Percentiles rank a stretch among this genome's conserved stretches.
These are phyloP conservation scores for Leptinotarsa juncta DNA, from an alignment of 2,888 invertebrate species.

Conservation along the genomic window DNA sequence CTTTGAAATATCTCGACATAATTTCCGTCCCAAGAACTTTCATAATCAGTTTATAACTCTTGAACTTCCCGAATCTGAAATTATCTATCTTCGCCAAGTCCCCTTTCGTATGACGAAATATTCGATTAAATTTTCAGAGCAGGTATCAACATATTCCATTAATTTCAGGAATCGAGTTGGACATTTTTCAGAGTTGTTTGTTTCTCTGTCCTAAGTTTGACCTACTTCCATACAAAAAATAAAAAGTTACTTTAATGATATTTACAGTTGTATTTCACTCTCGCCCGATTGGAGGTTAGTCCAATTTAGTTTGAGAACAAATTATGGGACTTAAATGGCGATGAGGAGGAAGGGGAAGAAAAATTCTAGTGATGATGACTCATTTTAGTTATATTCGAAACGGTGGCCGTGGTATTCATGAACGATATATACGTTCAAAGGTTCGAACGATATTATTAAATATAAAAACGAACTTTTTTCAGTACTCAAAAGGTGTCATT, in stretches of 20 bases:
- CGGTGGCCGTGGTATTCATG: too few relatives aligned
- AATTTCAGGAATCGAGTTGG: not conserved
- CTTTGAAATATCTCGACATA: too few relatives aligned
- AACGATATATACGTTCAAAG: too few relatives aligned
- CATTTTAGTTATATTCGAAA: too few relatives aligned
- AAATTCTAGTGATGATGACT: too few relatives aligned
- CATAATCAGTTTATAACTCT: not conserved
- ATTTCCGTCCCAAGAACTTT: too few relatives aligned
- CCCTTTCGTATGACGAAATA: not conserved
- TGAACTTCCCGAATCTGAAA: too few relatives aligned
- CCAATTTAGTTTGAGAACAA: not conserved
- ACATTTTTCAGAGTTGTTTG: not conserved
- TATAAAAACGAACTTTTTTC: too few relatives aligned
- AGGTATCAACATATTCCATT: conserved; percentile 1
- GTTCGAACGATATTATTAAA: too few relatives aligned
- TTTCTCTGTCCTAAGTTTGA: not conserved
- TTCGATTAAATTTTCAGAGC: not conserved
- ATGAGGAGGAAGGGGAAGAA: not conserved
- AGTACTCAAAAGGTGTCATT: too few relatives aligned
- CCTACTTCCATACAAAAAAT: not conserved
- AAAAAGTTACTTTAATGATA: not conserved
- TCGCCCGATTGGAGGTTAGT: not conserved
- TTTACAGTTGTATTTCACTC: not conserved
- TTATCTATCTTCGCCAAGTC: not conserved
- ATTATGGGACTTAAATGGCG: not conserved